These are phyloP conservation scores for Neotragus pygmaeus DNA, from an alignment of 2,113 vertebrate species.

Conservation along the genomic window DNA sequence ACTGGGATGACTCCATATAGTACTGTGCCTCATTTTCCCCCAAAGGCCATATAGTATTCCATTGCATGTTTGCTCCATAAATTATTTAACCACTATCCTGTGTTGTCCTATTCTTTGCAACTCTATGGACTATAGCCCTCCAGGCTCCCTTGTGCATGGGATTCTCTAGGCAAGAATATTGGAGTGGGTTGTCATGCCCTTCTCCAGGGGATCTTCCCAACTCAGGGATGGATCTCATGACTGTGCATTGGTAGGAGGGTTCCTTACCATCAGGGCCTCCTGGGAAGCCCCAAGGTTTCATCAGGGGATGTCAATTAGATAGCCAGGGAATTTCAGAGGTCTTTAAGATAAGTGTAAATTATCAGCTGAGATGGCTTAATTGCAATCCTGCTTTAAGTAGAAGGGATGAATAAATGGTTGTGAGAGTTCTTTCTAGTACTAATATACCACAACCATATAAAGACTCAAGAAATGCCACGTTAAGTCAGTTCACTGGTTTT, in stretches of 20 bases:
- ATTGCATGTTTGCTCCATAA: neutral
- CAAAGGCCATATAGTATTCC: neutral
- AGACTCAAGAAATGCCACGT: constrained; percentile 7
- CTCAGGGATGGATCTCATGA: neutral
- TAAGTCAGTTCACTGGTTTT: neutral
- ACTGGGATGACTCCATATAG: neutral
- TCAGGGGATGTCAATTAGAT: neutral
- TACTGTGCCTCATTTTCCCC: neutral
- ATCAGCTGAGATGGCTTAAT: neutral
- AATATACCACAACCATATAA: neutral
- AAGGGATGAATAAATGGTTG: neutral
- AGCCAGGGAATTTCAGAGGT: neutral
- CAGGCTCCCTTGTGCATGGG: neutral
- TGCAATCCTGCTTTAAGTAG: neutral
- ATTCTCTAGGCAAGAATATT: neutral
- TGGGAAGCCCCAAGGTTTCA: neutral
- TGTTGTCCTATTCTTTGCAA: neutral
- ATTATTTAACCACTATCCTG: neutral
- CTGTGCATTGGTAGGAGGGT: neutral
- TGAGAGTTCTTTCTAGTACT: neutral
- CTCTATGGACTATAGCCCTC: neutral
- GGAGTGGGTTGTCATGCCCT: neutral
- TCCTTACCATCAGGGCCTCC: neutral
- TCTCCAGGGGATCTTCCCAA: neutral
- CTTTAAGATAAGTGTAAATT: neutral